These are phyloP conservation scores for Allacma fusca DNA, from an alignment of 2,888 invertebrate species.

Conservation along the genomic window DNA sequence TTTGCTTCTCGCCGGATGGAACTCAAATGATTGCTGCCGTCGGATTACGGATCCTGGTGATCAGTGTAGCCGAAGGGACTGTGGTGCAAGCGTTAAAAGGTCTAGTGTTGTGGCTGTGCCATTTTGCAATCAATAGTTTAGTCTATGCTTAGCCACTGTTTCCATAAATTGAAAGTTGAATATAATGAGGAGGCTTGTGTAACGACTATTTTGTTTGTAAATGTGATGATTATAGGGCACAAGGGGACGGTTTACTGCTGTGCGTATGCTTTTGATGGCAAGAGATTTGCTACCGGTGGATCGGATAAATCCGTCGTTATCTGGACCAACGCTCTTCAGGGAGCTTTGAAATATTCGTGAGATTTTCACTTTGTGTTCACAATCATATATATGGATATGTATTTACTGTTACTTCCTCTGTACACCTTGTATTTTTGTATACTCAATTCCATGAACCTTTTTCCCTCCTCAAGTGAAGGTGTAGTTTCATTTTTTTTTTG, in stretches of 20 bases:
- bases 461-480: too few relatives aligned
- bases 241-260: constrained; percentile 93
- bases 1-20: constrained; percentile 96
- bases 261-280: constrained; percentile 91
- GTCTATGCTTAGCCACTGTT: too few relatives aligned
- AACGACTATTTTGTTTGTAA: too few relatives aligned
- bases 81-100: constrained; percentile 90
- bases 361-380: constrained; percentile 63
- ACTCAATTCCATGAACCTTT: too few relatives aligned
- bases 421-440: too few relatives aligned
- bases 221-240: constrained; percentile 71
- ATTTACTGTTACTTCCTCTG: too few relatives aligned
- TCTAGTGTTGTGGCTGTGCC: too few relatives aligned
- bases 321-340: constrained; percentile 96
- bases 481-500: too few relatives aligned
- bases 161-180: too few relatives aligned
- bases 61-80: constrained; percentile 89
- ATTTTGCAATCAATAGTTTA: too few relatives aligned
- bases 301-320: constrained; percentile 98
- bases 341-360: constrained; percentile 93
- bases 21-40: constrained; percentile 92
- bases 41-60: constrained; percentile 92
- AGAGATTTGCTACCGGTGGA: constrained; percentile 95
- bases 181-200: too few relatives aligned
- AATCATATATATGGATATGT: not conserved